Evolutionary conservation across 2,113 vertebrate genomes (phyloP).

Genomic region (Menidia beryllina): DNA sequence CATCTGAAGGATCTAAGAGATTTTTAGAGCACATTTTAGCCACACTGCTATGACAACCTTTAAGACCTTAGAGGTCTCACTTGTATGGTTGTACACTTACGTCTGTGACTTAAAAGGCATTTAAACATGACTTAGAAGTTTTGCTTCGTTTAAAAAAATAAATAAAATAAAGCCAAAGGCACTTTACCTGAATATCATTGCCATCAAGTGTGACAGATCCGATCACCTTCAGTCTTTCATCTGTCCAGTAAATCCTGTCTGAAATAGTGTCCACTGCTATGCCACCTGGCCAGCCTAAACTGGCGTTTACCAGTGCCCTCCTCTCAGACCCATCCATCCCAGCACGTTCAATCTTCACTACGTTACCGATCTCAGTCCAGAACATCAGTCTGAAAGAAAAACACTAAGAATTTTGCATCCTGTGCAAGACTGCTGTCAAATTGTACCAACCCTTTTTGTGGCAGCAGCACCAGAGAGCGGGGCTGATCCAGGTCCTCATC

Average conservation of each 20-base stretch:
- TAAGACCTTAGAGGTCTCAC: no score
- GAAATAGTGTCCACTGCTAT: slow-evolving; percentile 86
- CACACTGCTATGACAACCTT: no score
- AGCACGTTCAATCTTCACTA: slow-evolving; percentile 86
- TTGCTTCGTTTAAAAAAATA: no score
- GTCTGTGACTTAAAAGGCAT: no score
- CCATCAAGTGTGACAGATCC: slow-evolving; percentile 89
- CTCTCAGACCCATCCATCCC: slow-evolving; percentile 89
- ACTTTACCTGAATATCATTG: slow-evolving; percentile 79
- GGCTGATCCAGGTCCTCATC: slow-evolving; percentile 86
- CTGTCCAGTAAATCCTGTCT: slow-evolving; percentile 90
- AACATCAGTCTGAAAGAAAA: slow-evolving; percentile 86
- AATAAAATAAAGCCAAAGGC: no score
- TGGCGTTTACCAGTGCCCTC: slow-evolving; percentile 78
- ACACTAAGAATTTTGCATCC: not conserved
- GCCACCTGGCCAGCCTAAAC: slow-evolving; percentile 88
- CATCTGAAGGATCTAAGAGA: slow-evolving; percentile 85
- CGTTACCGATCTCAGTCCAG: slow-evolving; percentile 88
- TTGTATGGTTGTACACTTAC: no score
- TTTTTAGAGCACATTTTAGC: no score
- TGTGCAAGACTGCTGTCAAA: no score
- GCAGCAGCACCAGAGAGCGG: slow-evolving; percentile 86
- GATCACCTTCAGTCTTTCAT: slow-evolving; percentile 87
- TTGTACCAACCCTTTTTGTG: slow-evolving; percentile 87
- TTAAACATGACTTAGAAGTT: no score